Conservation (phyloP, 2,888 invertebrate genomes). For the Lochmaea crataegi region DNA sequence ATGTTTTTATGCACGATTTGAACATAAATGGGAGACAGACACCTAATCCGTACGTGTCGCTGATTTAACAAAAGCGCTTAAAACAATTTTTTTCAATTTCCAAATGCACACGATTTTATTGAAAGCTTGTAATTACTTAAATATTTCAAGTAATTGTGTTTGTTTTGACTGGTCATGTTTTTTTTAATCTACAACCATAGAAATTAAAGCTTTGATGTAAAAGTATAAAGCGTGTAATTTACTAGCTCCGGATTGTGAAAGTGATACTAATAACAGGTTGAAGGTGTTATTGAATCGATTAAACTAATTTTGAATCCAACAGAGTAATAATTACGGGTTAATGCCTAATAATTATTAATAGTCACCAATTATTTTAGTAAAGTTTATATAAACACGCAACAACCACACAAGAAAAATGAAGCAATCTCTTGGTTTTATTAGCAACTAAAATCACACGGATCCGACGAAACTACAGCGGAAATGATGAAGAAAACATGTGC, state of each 20-base stretch:
- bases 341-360: no score
- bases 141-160: slow-evolving; percentile 20
- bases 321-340: not conserved
- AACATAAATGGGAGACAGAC: not conserved
- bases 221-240: slow-evolving; percentile 6
- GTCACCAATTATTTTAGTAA: not conserved
- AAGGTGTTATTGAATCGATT: slow-evolving; percentile 7
- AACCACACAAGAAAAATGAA: no score
- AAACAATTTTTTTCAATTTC: slow-evolving; percentile 1
- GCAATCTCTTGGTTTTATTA: no score
- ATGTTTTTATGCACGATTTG: not conserved
- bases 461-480: no score
- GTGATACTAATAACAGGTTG: not conserved
- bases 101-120: slow-evolving; percentile 17
- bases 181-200: not conserved
- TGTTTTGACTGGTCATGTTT: slow-evolving; percentile 29
- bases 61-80: not conserved
- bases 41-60: no score
- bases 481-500: no score
- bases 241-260: slow-evolving; percentile 10
- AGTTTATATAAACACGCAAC: not conserved
- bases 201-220: slow-evolving; percentile 6
- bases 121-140: slow-evolving; percentile 21
- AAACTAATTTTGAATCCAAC: not conserved
- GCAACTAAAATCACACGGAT: no score